A percentile compares a stretch with the other conserved stretches of the same genome.
These are phyloP conservation scores for Myotis vivesi DNA, from an alignment of 2,797 vertebrate genomes.

Conservation along the genomic window DNA sequence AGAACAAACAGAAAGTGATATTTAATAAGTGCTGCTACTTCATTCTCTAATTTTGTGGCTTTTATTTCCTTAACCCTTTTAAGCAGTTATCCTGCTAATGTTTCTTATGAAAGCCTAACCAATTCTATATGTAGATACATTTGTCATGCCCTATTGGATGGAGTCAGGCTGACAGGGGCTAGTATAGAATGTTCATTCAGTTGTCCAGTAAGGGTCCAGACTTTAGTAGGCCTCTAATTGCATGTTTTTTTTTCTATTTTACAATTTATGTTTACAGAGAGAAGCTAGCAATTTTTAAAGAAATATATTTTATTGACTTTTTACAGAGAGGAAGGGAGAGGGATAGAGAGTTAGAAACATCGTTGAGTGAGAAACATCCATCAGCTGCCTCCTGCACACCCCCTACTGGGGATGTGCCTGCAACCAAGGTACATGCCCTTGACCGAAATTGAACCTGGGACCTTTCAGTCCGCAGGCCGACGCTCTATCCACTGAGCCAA, in stretches of 20 bases:
- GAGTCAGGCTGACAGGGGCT: neutral
- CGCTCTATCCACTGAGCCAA: too few relatives aligned
- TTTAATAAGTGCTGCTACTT: neutral
- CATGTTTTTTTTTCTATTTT: neutral
- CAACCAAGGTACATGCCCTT: too few relatives aligned
- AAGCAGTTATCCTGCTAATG: neutral
- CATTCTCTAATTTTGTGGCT: neutral
- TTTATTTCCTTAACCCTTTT: neutral
- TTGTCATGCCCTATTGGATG: neutral
- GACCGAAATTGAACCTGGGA: too few relatives aligned
- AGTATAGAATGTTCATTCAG: neutral
- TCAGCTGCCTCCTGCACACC: too few relatives aligned
- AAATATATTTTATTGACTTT: too few relatives aligned
- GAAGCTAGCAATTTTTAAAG: neutral
- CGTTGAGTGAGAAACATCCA: too few relatives aligned
- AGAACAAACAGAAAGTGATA: neutral
- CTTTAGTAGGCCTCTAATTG: neutral
- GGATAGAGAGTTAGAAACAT: too few relatives aligned
- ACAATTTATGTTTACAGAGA: neutral
- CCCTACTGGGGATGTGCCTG: too few relatives aligned
- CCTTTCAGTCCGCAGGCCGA: too few relatives aligned
- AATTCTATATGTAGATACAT: accelerated
- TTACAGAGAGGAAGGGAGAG: too few relatives aligned
- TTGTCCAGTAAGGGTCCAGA: neutral
- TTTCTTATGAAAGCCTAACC: neutral